These are phyloP conservation scores for Allophyes oxyacanthae DNA, from an alignment of 2,888 invertebrate species.

Conservation along the genomic window DNA sequence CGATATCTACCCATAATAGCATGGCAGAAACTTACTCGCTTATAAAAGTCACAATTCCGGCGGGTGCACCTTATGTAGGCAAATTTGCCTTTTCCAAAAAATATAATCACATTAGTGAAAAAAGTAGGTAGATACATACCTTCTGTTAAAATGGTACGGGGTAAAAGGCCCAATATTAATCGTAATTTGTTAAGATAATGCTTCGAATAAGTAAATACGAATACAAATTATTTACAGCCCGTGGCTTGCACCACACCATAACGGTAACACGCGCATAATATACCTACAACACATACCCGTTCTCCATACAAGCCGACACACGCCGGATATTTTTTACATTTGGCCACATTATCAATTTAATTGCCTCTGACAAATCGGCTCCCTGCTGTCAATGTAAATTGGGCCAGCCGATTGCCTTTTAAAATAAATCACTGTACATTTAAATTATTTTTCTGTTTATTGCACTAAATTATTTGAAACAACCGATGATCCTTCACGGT, in stretches of 20 bases:
- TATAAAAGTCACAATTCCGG: too few relatives aligned
- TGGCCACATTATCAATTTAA: slow-evolving; percentile 46
- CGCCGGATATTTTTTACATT: slow-evolving; percentile 62
- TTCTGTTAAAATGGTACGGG: too few relatives aligned
- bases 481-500: slow-evolving; percentile 53
- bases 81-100: too few relatives aligned
- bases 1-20: too few relatives aligned
- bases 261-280: slow-evolving; percentile 69
- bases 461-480: slow-evolving; percentile 21
- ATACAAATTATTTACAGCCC: background rate
- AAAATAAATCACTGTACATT: slow-evolving; percentile 10
- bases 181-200: too few relatives aligned
- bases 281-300: slow-evolving; percentile 54
- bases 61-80: too few relatives aligned
- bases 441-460: slow-evolving; percentile 16
- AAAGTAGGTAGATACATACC: too few relatives aligned
- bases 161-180: too few relatives aligned
- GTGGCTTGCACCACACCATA: slow-evolving; percentile 61
- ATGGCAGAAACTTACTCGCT: too few relatives aligned
- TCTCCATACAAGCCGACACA: slow-evolving; percentile 63
- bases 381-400: slow-evolving; percentile 35
- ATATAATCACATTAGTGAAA: too few relatives aligned
- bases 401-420: slow-evolving; percentile 26
- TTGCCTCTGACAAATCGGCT: slow-evolving; percentile 41
- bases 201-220: too few relatives aligned